Percentiles rank a stretch among this genome's conserved stretches.
phyloP scores from a whole-genome alignment of 2,113 vertebrate species.

The Tinamus guttatus region DNA sequence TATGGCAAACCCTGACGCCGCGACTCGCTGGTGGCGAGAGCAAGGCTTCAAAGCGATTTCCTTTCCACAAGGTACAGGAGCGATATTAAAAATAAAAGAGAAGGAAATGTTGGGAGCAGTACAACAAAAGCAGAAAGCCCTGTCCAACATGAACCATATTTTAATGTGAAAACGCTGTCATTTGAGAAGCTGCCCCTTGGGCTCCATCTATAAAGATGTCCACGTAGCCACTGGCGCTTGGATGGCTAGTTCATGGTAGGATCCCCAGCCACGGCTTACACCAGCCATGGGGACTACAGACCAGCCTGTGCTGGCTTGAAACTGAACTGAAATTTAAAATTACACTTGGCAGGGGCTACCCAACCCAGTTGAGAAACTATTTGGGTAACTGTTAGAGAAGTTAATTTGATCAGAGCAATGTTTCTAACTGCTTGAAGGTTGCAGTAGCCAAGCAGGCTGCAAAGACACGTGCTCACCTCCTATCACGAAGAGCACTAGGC shows the following conservation, averaged over 20 bases:
- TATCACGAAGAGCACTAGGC: background rate
- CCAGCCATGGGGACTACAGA: background rate
- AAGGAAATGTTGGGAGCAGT: background rate
- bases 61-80: background rate
- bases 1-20: background rate
- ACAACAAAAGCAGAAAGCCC: background rate
- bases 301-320: background rate
- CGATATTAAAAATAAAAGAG: conserved; percentile 29
- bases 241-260: background rate
- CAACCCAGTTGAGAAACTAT: background rate
- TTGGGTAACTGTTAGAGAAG: background rate
- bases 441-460: background rate
- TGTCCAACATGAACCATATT: background rate
- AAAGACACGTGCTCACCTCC: fast-evolving
- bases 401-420: background rate
- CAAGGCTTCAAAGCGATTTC: background rate
- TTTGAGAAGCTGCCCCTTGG: background rate
- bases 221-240: fast-evolving
- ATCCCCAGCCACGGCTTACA: background rate
- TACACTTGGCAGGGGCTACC: background rate
- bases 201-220: background rate
- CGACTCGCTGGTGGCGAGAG: background rate
- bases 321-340: background rate
- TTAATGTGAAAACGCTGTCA: background rate
- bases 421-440: background rate